Evolutionary conservation across 2,797 vertebrate species (phyloP).

Genomic region (Momotus momota): DNA sequence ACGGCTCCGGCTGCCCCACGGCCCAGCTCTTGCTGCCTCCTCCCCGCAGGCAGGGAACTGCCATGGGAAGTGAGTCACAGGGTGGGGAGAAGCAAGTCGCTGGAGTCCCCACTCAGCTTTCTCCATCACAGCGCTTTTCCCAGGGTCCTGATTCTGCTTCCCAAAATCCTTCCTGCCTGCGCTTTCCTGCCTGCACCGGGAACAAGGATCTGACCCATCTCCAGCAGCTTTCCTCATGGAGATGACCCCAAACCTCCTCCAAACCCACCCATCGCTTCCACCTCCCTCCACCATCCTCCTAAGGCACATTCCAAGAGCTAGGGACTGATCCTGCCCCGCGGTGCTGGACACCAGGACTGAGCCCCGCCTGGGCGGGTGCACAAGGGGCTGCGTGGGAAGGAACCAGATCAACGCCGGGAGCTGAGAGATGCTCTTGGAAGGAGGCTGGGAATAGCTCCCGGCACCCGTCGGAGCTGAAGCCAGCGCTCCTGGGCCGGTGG

Average conservation of each 20-base stretch:
- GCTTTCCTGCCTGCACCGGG: neutral
- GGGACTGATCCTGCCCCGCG: neutral
- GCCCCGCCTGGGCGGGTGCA: neutral
- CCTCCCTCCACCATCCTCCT: neutral
- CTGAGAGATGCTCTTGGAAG: neutral
- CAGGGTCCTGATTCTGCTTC: neutral
- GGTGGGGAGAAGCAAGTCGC: neutral
- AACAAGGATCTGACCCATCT: fast-evolving
- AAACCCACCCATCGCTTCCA: fast-evolving
- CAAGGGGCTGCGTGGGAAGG: neutral
- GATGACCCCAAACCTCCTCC: neutral
- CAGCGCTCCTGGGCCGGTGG: neutral
- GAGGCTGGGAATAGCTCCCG: neutral
- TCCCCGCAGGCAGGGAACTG: neutral
- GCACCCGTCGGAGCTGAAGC: neutral
- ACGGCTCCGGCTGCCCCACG: neutral
- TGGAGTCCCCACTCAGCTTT: neutral
- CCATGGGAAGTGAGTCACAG: conserved; percentile 25
- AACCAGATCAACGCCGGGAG: neutral
- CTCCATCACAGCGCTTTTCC: neutral
- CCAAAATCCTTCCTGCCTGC: neutral
- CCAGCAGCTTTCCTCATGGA: neutral
- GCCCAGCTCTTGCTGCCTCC: neutral
- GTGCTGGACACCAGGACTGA: neutral
- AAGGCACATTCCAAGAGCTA: neutral